Conservation (phyloP, 2,888 invertebrate genomes). For the Tachystola acroxantha region DNA sequence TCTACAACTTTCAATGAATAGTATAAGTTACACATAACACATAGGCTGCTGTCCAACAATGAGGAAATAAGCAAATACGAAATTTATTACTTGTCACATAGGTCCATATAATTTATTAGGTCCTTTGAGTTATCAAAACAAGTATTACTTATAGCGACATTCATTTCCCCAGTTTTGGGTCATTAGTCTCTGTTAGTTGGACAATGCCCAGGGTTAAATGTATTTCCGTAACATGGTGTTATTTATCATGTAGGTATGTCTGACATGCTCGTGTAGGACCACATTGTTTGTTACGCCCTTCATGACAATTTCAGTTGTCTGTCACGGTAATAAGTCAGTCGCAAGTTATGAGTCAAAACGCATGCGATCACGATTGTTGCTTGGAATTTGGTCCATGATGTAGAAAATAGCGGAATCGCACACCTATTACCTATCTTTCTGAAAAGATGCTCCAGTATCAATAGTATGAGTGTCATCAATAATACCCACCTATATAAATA, state of each 20-base stretch:
- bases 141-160: conserved; percentile 19
- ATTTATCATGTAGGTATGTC: conserved; percentile 23
- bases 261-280: conserved; percentile 13
- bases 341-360: conserved; percentile 41
- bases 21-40: no score
- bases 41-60: conserved; percentile 15
- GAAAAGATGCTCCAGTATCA: no score
- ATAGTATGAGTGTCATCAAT: no score
- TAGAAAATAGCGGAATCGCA: conserved; percentile 6
- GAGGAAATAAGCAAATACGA: conserved; percentile 23
- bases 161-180: conserved; percentile 28
- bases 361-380: conserved; percentile 40
- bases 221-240: conserved; percentile 38
- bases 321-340: conserved; percentile 29
- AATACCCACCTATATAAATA: no score
- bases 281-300: conserved; percentile 33
- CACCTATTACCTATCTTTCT: no score
- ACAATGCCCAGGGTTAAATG: conserved; percentile 39
- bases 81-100: neutral
- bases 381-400: conserved; percentile 10
- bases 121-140: conserved; percentile 26
- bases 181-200: conserved; percentile 41
- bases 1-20: no score
- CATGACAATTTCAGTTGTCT: conserved; percentile 41
- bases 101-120: neutral